Conservation (phyloP, 1,140 invertebrate genomes). For the Chrysomallon squamiferum region DNA sequence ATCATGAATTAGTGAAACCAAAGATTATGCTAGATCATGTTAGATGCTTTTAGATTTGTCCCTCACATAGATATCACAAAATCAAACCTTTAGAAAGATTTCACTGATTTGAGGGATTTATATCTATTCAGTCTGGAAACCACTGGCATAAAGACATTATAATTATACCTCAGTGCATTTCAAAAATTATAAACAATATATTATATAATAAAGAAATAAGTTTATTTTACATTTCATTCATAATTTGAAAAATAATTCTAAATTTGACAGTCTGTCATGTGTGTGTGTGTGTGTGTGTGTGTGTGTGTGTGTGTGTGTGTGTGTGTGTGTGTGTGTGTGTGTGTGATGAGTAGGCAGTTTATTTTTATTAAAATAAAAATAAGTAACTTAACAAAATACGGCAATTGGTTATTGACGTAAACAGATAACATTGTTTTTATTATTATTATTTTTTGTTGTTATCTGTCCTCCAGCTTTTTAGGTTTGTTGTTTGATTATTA, state of each 20-base stretch:
- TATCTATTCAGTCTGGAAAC: no score
- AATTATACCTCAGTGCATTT: no score
- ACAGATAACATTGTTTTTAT: background rate
- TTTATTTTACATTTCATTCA: background rate
- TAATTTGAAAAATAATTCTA: background rate
- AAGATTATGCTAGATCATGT: no score
- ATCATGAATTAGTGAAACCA: no score
- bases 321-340: slow-evolving; percentile 17
- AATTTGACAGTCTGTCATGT: no score
- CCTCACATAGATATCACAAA: no score
- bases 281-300: background rate
- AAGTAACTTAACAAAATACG: background rate
- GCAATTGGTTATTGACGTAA: background rate
- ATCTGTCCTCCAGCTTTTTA: background rate
- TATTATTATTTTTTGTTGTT: background rate
- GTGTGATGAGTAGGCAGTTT: background rate
- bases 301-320: slow-evolving; percentile 1
- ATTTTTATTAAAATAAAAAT: background rate
- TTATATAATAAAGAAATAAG: background rate
- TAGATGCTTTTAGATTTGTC: no score
- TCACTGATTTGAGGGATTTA: no score
- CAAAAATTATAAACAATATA: no score
- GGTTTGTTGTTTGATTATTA: background rate
- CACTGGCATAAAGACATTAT: no score
- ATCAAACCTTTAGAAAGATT: no score